A percentile compares a stretch with the other conserved stretches of the same genome.
phyloP scores from a whole-genome alignment of 2,888 invertebrate species.

The Drosophila yooni region DNA sequence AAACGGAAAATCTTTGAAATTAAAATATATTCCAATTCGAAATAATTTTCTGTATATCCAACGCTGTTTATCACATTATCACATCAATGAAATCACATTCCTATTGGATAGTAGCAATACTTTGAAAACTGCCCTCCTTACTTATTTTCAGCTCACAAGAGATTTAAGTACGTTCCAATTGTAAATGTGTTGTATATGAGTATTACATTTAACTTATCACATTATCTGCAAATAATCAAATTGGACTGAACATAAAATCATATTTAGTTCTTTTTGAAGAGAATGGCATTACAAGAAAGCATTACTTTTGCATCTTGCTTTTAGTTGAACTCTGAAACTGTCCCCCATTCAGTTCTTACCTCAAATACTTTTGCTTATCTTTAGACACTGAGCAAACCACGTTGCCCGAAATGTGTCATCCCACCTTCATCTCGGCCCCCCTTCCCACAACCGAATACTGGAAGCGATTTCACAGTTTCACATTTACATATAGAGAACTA shows the following conservation, averaged over 20 bases:
- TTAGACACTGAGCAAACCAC: conserved; percentile 15
- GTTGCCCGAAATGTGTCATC: not conserved
- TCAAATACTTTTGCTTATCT: conserved; percentile 1
- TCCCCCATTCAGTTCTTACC: not conserved
- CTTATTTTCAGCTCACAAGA: not conserved
- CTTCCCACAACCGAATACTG: conserved; percentile 11
- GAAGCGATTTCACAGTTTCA: conserved; percentile 25
- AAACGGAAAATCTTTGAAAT: too few species aligned
- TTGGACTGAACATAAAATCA: not conserved
- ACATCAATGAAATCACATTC: not conserved
- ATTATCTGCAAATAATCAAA: not conserved
- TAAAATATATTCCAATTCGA: too few species aligned
- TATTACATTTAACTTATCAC: not conserved
- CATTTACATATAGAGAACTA: conserved; percentile 36
- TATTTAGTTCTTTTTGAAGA: not conserved
- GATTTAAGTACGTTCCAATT: not conserved
- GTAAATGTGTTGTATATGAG: not conserved
- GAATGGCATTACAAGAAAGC: not conserved
- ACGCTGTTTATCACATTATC: not conserved
- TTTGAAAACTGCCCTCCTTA: not conserved
- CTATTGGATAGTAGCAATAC: not conserved
- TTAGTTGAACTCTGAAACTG: not conserved
- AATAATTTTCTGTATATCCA: too few species aligned
- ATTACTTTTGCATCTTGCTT: not conserved
- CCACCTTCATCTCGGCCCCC: not conserved